phyloP scores from a whole-genome alignment of 2,888 invertebrate genomes.

The Invenusta paracnida region DNA sequence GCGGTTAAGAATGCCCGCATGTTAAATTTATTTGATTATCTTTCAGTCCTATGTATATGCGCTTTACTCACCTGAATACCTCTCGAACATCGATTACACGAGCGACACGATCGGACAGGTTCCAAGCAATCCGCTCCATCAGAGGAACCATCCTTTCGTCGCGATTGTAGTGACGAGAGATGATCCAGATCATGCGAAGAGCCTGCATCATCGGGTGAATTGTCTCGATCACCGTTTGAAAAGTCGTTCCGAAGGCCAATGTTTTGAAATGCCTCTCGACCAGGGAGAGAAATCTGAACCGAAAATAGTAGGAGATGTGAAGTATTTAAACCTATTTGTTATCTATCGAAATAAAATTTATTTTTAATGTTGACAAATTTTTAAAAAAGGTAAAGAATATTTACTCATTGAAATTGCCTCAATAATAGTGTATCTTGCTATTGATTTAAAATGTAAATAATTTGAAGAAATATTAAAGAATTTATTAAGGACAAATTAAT shows the following conservation, averaged over 20 bases:
- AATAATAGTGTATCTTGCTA: too few relatives aligned
- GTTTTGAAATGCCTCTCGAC: conserved; percentile 70
- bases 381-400: too few relatives aligned
- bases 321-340: too few relatives aligned
- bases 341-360: too few relatives aligned
- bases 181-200: conserved; percentile 81
- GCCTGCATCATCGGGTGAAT: conserved; percentile 77
- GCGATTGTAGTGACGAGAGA: conserved; percentile 76
- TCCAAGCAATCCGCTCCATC: conserved; percentile 76
- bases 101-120: conserved; percentile 73
- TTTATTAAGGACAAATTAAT: too few relatives aligned
- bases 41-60: too few relatives aligned
- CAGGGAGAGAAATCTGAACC: conserved; percentile 69
- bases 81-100: conserved; percentile 69
- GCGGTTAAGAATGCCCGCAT: too few relatives aligned
- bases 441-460: too few relatives aligned
- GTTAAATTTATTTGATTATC: too few relatives aligned
- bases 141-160: conserved; percentile 81
- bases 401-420: too few relatives aligned
- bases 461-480: too few relatives aligned
- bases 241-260: conserved; percentile 52
- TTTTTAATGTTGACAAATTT: too few relatives aligned
- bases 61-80: conserved; percentile 76
- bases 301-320: neutral
- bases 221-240: conserved; percentile 68